Evolutionary conservation across 2,888 invertebrate species (phyloP), one percentile per base, ranked within the genome.

Genomic region (Aquatica leii): DNA sequence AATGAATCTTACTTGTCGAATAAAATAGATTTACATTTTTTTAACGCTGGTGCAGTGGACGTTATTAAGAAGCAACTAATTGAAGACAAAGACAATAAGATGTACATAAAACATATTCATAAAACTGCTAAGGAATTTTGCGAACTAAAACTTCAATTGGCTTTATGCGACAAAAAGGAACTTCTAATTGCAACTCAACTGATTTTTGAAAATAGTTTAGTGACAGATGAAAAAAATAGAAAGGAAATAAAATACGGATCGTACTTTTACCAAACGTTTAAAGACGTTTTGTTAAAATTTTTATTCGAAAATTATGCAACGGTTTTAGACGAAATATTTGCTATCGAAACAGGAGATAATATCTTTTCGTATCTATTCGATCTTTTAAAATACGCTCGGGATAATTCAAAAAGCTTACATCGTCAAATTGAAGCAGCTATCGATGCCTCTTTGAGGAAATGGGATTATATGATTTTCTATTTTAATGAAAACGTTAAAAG

Each of bases 221-320:
- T 77, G 12, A 73, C 69, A 56, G 64, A 71, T 58, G 53, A 70
- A 14, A 73, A 77, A 17, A 68, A 65, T 21, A 65, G 69, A 6
- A 65, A 69, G 21, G 68, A 71, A 37, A 53, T 73, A 2, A 55
- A 58, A 21, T 72, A 75, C 57, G 79, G 79, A 4, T 55, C 67
- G 11, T 80, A 75, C 62, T 69, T 80, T 17, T 62, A 78, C 31
- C 63, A 68, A 17, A 72, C 65, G 18, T 80, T 80, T 62, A 73
- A 73, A 53, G 71, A 74, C 11, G 65, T 69, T 1, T 49, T 78
- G 3, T 61, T 78, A 1, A 68, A 72, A 11, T 62, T 62, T 49
- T 59, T 80, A 1, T 2, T 76, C n/a, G 56, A 66, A 31, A 68
- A 77, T 53, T 75, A 76, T 58, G 68, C 72, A 15, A 18, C 40